Evolutionary conservation across 1,140 invertebrate species (phyloP), one percentile per base, ranked within the genome.

Genomic region (Aethina tumida): DNA sequence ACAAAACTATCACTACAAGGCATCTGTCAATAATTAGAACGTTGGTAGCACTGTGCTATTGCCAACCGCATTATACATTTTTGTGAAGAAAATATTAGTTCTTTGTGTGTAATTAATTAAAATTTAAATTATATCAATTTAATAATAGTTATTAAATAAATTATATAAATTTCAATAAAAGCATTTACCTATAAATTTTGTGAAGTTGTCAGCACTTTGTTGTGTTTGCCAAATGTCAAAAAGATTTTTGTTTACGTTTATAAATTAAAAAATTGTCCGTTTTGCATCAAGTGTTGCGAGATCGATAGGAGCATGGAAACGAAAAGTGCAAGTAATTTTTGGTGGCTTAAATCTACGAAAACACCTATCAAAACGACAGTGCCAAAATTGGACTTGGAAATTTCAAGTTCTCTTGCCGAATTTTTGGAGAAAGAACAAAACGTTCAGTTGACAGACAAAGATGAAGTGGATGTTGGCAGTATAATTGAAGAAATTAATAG

Each of bases 401-500:
- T 53, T 13, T 53, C 53, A 14, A 44, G 24, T 30, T 57, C 53
- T n/a, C 37, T 62, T 2, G 47, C 42, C 10, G 53, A 61, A 43
- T 52, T 59, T 31, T 29, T 61, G 10, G 53, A 59, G 40, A 50
- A 52, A 39, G 57, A 60, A 19, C 47, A 49, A 15, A 34, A 46
- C 20, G 7, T 44, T 8, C 41, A 52, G 15, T 38, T 33, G 10
- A 33, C 26, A n/a, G 45, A 41, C 12, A 35, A 28, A n/a, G 43
- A 49, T 14, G 56, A 62, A 20, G 50, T 58, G 15, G 60, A 63
- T 47, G 58, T 63, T 7, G 55, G 47, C 14, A 63, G 59, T 47
- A 61, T 63, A 35, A 51, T 63, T 6, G 59, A 63, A 41, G 60
- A 63, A 49, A 63, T 63, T 15, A 61, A 53, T 44, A 42, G 53